Evolutionary conservation across 2,113 vertebrate species (phyloP), one percentile per base, ranked within the genome.

Genomic region (Ardeotis arabs): DNA sequence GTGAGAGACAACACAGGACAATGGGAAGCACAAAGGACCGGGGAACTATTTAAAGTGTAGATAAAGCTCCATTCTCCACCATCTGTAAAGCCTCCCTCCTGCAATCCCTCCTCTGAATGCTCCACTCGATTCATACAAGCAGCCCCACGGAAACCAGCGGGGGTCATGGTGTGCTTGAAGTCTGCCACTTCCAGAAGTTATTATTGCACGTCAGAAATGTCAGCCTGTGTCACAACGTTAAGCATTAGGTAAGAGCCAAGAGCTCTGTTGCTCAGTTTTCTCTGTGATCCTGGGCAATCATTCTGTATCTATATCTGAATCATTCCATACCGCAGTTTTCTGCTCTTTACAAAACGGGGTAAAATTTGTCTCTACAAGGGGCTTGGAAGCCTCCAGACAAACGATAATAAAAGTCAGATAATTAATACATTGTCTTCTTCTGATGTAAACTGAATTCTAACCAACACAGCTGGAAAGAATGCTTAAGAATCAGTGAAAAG

Each of bases 31-130:
- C 80, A 96, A 95, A 96, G 74, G 63, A 74, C 7, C 87, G 12
- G 58, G 16, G 84, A 84, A 84, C 96, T 92, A 94, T 97, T 97
- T 96, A 90, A 96, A 83, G 85, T 23, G 44, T 60, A 72, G 89
- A 63, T 67, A 94, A 83, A 95, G 84, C 89, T 91, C 87, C 37
- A 52, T 76, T 95, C 89, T 91, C 50, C n/a, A 66, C 39, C 27
- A 17, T 75, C 87, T 45, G 76, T 64, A 69, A 86, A 92, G 62
- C 45, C 81, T 73, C 92, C 93, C 69, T 91, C 87, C 89, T 93
- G 93, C 81, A 66, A 85, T 67, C 28, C 59, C 35, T 80, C 63
- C 33, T 59, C 29, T 72, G 62, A 87, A 76, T 44, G 69, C 66
- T 64, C 68, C 72, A 7, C 44, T 76, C 49, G 63, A 66, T 82